phyloP scores from a whole-genome alignment of 2,888 invertebrate species.

The Zygothrica quintamaculata region DNA sequence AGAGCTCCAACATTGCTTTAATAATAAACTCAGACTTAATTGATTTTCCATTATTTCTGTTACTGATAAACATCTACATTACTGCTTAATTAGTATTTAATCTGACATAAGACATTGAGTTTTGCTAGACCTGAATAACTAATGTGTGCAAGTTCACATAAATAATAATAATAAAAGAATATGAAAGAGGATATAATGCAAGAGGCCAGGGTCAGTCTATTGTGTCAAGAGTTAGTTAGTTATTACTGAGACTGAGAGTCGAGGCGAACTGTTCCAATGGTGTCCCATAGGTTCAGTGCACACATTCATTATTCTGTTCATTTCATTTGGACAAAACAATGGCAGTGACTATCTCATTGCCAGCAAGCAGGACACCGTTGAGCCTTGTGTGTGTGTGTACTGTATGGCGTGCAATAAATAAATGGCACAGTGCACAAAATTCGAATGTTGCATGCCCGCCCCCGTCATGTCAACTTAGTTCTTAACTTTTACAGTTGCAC shows the following conservation, averaged over 20 bases:
- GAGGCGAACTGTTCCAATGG: slow-evolving; percentile 23
- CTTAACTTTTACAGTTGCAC: slow-evolving; percentile 35
- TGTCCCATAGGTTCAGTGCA: slow-evolving; percentile 37
- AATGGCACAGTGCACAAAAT: slow-evolving; percentile 72
- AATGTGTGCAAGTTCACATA: slow-evolving; percentile 29
- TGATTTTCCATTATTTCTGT: too few species aligned
- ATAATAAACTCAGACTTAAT: too few species aligned
- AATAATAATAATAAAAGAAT: slow-evolving; percentile 65
- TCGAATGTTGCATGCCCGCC: slow-evolving; percentile 32
- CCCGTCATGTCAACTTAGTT: slow-evolving; percentile 52
- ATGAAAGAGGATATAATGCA: slow-evolving; percentile 1
- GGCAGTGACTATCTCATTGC: slow-evolving; percentile 71
- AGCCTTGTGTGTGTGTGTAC: slow-evolving; percentile 12
- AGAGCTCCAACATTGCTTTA: too few species aligned
- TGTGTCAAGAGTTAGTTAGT: slow-evolving; percentile 65
- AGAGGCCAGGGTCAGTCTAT: slow-evolving; percentile 22
- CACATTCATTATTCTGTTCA: slow-evolving; percentile 69
- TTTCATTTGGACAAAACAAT: slow-evolving; percentile 70
- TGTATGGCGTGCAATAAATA: slow-evolving; percentile 64
- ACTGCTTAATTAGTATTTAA: slow-evolving; percentile 36
- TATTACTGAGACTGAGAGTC: slow-evolving; percentile 45
- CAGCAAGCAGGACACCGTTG: slow-evolving; percentile 44
- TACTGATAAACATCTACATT: too few species aligned
- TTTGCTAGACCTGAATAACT: slow-evolving; percentile 5
- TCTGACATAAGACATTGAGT: slow-evolving; percentile 8